These are phyloP conservation scores for Lomographa bimaculata DNA, from an alignment of 2,888 invertebrate species.

Conservation along the genomic window DNA sequence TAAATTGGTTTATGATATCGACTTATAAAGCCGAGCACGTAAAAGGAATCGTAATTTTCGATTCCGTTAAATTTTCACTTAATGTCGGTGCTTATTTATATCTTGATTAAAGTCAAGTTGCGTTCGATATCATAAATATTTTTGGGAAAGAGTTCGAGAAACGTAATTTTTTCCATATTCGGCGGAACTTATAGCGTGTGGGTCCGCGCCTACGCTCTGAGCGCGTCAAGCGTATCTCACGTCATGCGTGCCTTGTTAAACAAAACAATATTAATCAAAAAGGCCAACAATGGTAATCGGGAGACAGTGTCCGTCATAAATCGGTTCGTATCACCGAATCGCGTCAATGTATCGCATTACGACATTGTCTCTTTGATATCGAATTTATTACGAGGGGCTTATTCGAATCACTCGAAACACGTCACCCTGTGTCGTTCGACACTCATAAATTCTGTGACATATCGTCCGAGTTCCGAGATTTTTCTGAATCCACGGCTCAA, in stretches of 20 bases:
- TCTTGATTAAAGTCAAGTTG: slow-evolving; percentile 18
- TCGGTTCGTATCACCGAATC: slow-evolving; percentile 67
- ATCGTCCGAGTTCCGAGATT: slow-evolving; percentile 69
- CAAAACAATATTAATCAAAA: slow-evolving; percentile 55
- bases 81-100: slow-evolving; percentile 15
- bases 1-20: slow-evolving; percentile 51
- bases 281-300: slow-evolving; percentile 47
- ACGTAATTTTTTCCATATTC: slow-evolving; percentile 25
- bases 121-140: slow-evolving; percentile 12
- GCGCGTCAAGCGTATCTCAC: slow-evolving; percentile 15
- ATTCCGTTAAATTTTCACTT: slow-evolving; percentile 17
- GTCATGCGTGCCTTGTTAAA: slow-evolving; percentile 18
- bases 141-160: slow-evolving; percentile 15
- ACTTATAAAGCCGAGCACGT: slow-evolving; percentile 21
- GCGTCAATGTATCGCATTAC: slow-evolving; percentile 72
- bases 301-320: slow-evolving; percentile 62
- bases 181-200: slow-evolving; percentile 25
- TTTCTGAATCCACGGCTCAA: slow-evolving; percentile 50
- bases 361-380: slow-evolving; percentile 75
- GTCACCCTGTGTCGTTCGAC: slow-evolving; percentile 62
- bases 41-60: slow-evolving; percentile 14
- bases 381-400: slow-evolving; percentile 68
- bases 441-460: slow-evolving; percentile 78
- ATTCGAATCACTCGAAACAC: slow-evolving; percentile 67
- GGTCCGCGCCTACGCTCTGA: slow-evolving; percentile 22